Evolutionary conservation across 2,797 vertebrate species (phyloP).

Genomic region (Hyperoplus immaculatus): DNA sequence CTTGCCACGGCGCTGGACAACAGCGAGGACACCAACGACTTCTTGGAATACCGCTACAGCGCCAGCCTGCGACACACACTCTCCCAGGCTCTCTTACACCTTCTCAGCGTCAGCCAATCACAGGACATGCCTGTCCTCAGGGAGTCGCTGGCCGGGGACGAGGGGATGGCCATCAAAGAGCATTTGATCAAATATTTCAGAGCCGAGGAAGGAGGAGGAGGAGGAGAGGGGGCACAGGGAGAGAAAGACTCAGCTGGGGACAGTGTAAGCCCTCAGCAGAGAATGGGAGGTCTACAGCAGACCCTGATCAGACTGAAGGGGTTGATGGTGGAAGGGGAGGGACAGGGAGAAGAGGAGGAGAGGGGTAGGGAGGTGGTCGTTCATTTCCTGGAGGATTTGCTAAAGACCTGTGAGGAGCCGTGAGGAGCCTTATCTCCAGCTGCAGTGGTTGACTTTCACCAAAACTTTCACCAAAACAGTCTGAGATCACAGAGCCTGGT

Average conservation of each 20-base stretch:
- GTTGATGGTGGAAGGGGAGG: conserved; percentile 68
- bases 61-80: conserved; percentile 92
- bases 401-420: conserved; percentile 76
- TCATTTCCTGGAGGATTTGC: conserved; percentile 86
- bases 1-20: conserved; percentile 90
- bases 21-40: conserved; percentile 93
- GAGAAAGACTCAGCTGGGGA: conserved; percentile 63
- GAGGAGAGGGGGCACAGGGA: conserved; percentile 57
- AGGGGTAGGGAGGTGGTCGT: conserved; percentile 67
- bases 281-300: conserved; percentile 76
- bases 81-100: conserved; percentile 90
- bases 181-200: conserved; percentile 89
- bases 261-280: conserved; percentile 67
- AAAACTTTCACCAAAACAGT: neutral
- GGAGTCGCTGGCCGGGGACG: conserved; percentile 68
- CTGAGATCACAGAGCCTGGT: neutral
- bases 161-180: conserved; percentile 76
- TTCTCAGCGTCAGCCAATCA: conserved; percentile 85
- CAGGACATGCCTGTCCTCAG: conserved; percentile 85
- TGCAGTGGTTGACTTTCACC: neutral
- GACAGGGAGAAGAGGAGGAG: conserved; percentile 41
- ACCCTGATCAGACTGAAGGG: conserved; percentile 83
- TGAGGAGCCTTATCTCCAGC: conserved; percentile 7
- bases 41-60: conserved; percentile 96
- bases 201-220: conserved; percentile 64